These are phyloP conservation scores for Liparis tanakae DNA, from an alignment of 2,797 vertebrate species.

Conservation along the genomic window DNA sequence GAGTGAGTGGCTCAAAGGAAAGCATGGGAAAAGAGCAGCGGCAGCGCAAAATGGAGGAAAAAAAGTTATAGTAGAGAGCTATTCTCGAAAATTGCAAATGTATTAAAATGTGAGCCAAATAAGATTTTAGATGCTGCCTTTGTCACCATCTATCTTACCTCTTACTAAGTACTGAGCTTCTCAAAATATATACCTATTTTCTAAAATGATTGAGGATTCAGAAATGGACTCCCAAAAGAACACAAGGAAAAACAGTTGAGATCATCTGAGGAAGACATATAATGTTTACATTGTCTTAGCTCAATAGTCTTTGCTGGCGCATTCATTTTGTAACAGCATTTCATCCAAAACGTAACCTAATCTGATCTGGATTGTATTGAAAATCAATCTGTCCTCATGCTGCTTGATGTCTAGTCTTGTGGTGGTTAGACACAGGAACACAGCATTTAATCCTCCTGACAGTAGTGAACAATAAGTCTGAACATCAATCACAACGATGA, in stretches of 20 bases:
- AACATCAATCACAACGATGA: slow-evolving; percentile 5
- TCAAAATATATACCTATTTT: neutral
- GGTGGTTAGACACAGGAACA: slow-evolving; percentile 38
- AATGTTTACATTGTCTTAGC: neutral
- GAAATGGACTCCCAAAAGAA: neutral
- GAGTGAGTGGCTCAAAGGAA: slow-evolving; percentile 67
- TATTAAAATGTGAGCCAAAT: slow-evolving; percentile 17
- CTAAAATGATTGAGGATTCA: slow-evolving; percentile 1
- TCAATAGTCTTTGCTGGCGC: neutral
- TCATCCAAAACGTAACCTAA: slow-evolving; percentile 39
- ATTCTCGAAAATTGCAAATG: slow-evolving; percentile 7
- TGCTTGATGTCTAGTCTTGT: slow-evolving; percentile 24
- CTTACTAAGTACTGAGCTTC: neutral
- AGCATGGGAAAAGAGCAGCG: slow-evolving; percentile 78
- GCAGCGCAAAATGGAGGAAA: slow-evolving; percentile 40
- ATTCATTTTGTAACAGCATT: slow-evolving; percentile 20
- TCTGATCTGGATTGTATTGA: slow-evolving; percentile 43
- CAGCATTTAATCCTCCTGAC: slow-evolving; percentile 48
- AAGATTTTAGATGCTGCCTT: neutral
- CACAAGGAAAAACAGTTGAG: neutral
- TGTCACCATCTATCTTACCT: neutral
- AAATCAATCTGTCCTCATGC: slow-evolving; percentile 56
- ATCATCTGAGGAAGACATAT: neutral
- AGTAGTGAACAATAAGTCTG: slow-evolving; percentile 6
- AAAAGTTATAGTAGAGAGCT: slow-evolving; percentile 37